Evolutionary conservation across 1,140 invertebrate species (phyloP).

Genomic region (Eumaeus atala): DNA sequence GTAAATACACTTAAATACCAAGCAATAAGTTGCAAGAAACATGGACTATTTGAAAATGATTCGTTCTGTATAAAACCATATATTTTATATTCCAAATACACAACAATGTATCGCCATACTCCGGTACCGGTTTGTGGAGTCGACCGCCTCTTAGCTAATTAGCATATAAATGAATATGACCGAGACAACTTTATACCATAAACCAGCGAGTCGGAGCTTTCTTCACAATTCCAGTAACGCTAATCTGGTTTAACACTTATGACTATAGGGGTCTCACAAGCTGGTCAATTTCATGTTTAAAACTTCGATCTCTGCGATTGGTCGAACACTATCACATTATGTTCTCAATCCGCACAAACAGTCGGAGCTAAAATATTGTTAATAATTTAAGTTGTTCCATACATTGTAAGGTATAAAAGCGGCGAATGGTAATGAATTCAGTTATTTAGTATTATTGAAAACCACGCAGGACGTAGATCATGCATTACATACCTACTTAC

Average conservation of each 20-base stretch:
- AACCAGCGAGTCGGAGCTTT: conserved; percentile 35
- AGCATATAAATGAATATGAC: conserved; percentile 68
- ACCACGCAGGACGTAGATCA: background rate
- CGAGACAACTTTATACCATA: conserved; percentile 64
- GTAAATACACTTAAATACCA: too few species aligned
- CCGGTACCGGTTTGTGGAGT: conserved; percentile 45
- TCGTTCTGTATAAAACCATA: background rate
- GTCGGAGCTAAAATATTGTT: background rate
- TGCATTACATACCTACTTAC: too few species aligned
- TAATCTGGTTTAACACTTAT: background rate
- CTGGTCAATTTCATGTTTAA: conserved; percentile 29
- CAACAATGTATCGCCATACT: conserved; percentile 26
- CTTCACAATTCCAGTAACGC: conserved; percentile 14
- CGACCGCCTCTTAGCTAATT: conserved; percentile 52
- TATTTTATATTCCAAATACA: conserved; percentile 1
- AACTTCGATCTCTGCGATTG: background rate
- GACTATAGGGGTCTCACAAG: conserved; percentile 2
- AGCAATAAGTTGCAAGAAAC: too few species aligned
- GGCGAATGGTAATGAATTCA: background rate
- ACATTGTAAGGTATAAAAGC: conserved; percentile 10
- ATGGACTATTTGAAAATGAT: too few species aligned
- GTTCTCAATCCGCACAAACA: background rate
- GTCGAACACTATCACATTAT: background rate
- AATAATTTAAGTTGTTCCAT: conserved; percentile 2
- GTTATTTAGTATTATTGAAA: conserved; percentile 3